Evolutionary conservation across 2,113 vertebrate genomes (phyloP).

Genomic region (Chelonoidis abingdonii): DNA sequence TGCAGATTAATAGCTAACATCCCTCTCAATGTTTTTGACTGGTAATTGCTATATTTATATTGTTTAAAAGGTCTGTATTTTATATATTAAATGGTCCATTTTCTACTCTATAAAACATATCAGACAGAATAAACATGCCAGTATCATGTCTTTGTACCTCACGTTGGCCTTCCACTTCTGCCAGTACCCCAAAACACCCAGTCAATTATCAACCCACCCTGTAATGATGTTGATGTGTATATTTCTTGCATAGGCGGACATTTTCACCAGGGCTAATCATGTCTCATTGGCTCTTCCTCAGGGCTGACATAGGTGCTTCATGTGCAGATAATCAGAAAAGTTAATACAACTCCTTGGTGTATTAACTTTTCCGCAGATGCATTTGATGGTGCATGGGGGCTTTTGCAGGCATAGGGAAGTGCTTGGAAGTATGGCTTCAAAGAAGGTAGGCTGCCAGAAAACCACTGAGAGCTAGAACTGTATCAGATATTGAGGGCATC

Average conservation of each 20-base stretch:
- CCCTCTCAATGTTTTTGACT: background rate
- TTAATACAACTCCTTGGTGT: background rate
- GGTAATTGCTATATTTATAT: rapidly evolving
- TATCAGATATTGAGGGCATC: rapidly evolving
- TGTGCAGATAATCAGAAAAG: background rate
- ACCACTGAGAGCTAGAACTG: rapidly evolving
- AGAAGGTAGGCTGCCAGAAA: background rate
- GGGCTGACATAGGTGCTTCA: too few species aligned
- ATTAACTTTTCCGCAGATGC: background rate
- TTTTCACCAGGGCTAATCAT: background rate
- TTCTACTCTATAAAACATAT: rapidly evolving
- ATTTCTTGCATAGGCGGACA: background rate
- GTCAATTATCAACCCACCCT: background rate
- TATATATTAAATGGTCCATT: background rate
- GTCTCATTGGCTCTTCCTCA: background rate
- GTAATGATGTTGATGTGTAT: background rate
- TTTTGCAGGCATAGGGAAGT: background rate
- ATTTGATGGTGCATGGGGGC: background rate
- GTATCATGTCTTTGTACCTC: background rate
- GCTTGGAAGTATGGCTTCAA: background rate
- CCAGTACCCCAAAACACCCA: background rate
- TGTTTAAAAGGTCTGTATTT: background rate
- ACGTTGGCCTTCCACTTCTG: background rate
- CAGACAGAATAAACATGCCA: background rate
- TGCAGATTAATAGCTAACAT: background rate